Conservation (phyloP, 53 echinoderm and acorn worm species). For the Crossaster papposus region DNA sequence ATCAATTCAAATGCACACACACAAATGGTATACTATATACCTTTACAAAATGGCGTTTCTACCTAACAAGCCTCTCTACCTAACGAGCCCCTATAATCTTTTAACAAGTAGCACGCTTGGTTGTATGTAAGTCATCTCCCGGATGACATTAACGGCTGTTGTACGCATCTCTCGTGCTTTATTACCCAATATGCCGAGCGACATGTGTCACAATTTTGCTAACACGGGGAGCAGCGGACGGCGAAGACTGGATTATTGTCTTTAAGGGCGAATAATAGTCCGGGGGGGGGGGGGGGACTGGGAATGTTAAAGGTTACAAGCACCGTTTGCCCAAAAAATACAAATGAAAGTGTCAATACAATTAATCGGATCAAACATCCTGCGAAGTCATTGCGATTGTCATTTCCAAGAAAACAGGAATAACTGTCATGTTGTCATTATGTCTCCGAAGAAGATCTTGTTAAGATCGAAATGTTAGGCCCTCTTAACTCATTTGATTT, state of each 20-base stretch:
- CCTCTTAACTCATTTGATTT: too few species aligned
- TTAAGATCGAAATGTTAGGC: too few species aligned
- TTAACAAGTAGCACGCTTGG: neutral
- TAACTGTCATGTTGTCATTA: too few species aligned
- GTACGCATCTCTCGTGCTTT: neutral
- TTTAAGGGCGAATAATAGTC: neutral
- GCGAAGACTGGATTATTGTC: slow-evolving; percentile 22
- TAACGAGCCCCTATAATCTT: neutral
- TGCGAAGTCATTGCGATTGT: too few species aligned
- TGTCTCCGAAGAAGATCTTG: too few species aligned
- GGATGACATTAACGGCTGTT: neutral
- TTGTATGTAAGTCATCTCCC: neutral
- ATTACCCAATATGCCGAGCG: neutral
- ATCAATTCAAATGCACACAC: too few species aligned
- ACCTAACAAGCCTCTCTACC: neutral
- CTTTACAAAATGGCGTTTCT: neutral
- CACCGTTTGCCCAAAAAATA: too few species aligned
- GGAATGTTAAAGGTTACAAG: too few species aligned
- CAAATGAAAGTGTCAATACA: neutral
- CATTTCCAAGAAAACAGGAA: too few species aligned
- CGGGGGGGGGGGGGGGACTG: neutral
- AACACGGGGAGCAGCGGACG: neutral
- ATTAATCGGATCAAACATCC: neutral
- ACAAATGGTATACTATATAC: too few species aligned
- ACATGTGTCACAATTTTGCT: slow-evolving; percentile 31